A percentile compares a stretch with the other conserved stretches of the same genome.
These are phyloP conservation scores for Centruroides sculpturatus DNA, from an alignment of 1,140 invertebrate genomes.

Conservation along the genomic window DNA sequence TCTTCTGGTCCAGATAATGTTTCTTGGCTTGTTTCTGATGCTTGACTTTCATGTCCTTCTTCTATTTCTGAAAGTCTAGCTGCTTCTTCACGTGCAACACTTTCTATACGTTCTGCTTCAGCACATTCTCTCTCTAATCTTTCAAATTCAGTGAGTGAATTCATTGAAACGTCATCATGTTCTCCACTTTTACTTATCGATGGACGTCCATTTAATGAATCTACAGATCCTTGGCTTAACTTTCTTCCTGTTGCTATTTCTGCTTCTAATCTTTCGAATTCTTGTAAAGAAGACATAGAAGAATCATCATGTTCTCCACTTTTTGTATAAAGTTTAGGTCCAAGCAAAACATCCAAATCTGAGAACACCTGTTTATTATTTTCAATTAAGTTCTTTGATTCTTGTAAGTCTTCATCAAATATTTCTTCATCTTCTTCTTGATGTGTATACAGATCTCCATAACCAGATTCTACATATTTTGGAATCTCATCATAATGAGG, in stretches of 20 bases:
- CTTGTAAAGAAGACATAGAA: slow-evolving; percentile 32
- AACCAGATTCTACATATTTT: slow-evolving; percentile 47
- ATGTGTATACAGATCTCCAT: slow-evolving; percentile 23
- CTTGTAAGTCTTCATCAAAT: slow-evolving; percentile 51
- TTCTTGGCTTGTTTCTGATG: slow-evolving; percentile 50
- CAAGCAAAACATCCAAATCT: slow-evolving; percentile 65
- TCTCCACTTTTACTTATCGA: slow-evolving; percentile 49
- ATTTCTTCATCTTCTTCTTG: slow-evolving; percentile 55
- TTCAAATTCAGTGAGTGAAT: slow-evolving; percentile 87
- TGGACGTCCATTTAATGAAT: slow-evolving; percentile 18
- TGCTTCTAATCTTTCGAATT: slow-evolving; percentile 34
- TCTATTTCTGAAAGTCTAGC: slow-evolving; percentile 57
- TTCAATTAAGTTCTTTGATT: slow-evolving; percentile 25
- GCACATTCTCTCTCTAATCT: slow-evolving; percentile 69
- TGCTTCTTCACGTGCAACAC: slow-evolving; percentile 62
- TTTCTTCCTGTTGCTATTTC: slow-evolving; percentile 22
- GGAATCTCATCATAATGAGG: slow-evolving; percentile 30
- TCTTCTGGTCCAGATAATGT: slow-evolving; percentile 36
- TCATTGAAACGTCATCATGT: slow-evolving; percentile 78
- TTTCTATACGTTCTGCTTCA: slow-evolving; percentile 61
- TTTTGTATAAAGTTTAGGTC: slow-evolving; percentile 50
- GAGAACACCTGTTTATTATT: slow-evolving; percentile 51
- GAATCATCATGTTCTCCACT: slow-evolving; percentile 29
- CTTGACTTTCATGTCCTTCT: slow-evolving; percentile 46
- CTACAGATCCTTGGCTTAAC: slow-evolving; percentile 14